Evolutionary conservation across 2,797 vertebrate genomes (phyloP), one percentile per base, ranked within the genome.

Genomic region (Pseudomugil gertrudae): DNA sequence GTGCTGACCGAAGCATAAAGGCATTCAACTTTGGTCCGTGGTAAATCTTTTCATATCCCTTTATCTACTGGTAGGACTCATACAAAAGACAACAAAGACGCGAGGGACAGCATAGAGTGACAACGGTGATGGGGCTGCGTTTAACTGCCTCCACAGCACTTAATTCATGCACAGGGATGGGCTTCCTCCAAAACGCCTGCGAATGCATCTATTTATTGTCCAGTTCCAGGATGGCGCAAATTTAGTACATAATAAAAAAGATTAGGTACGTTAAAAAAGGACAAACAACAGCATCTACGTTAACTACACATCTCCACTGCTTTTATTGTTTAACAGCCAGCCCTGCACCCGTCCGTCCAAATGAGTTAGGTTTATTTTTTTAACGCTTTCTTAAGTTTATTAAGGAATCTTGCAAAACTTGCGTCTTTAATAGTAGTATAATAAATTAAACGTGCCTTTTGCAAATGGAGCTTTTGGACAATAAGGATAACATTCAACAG

Each of bases 1-100:
- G 87, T 92, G 62, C 66, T 33, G 64, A 57, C 63, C 21, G 71
- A 64, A 73, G 66, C 84, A 81, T 85, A 64, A 88, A 90, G 82
- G 86, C 89, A 90, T 93, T 92, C 87, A 90, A 78, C 83, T 85
- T 85, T 62, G 61, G 87, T 69, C 90, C 88, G 84, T 90, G 87
- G 66, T 84, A 84, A 92, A 90, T 92, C 87, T 88, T 85, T 91
- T 89, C 85, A 87, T 76, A 59, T 45, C 65, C 81, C 87, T 90
- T 89, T 84, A 83, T 81, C 80, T 83, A 89, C 88, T 92, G 81
- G 90, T 81, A 70, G 84, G 78, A 85, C 75, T 79, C 69, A 67
- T 66, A 87, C 84, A 92, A 91, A 92, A 90, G 88, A 91, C 87
- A 90, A 92, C 90, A 91, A 92, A 92, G 89, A 81, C 67, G 67